Evolutionary conservation across 2,113 vertebrate genomes (phyloP).

Genomic region (Dromas ardeola): DNA sequence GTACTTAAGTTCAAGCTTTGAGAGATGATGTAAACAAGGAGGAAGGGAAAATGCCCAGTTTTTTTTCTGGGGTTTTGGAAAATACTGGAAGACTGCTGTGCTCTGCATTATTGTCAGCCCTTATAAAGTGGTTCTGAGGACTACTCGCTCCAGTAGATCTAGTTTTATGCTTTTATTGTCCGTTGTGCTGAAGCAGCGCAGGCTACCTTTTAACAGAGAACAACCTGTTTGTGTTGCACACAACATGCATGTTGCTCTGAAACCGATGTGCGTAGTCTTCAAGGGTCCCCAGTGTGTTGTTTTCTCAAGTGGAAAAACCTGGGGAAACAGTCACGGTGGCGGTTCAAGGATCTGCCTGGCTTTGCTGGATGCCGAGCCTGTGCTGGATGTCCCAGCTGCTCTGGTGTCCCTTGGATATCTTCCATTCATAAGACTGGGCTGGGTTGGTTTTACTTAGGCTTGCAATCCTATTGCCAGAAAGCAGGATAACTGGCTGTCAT

Average conservation of each 20-base stretch:
- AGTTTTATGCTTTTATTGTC: not conserved
- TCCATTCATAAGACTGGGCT: not conserved
- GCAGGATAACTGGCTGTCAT: not conserved
- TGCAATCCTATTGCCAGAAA: not conserved
- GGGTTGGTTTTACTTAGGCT: not conserved
- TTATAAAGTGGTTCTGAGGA: not conserved
- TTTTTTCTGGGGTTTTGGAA: not conserved
- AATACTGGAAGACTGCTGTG: not conserved
- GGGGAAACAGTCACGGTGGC: not conserved
- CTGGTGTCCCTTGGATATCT: not conserved
- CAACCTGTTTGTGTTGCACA: not conserved
- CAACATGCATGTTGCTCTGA: not conserved
- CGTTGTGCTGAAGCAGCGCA: not conserved
- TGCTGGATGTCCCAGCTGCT: not conserved
- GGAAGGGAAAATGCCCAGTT: not conserved
- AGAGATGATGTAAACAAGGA: not conserved
- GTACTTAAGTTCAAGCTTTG: not conserved
- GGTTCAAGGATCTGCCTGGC: not conserved
- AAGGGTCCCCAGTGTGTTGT: rapidly evolving
- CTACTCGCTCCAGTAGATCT: not conserved
- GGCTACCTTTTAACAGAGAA: not conserved
- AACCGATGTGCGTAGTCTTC: not conserved
- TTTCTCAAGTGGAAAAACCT: not conserved
- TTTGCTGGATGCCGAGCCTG: not conserved
- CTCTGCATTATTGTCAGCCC: not conserved